These are phyloP conservation scores for Cephus nigrinus DNA, from an alignment of 2,888 invertebrate species.

Conservation along the genomic window DNA sequence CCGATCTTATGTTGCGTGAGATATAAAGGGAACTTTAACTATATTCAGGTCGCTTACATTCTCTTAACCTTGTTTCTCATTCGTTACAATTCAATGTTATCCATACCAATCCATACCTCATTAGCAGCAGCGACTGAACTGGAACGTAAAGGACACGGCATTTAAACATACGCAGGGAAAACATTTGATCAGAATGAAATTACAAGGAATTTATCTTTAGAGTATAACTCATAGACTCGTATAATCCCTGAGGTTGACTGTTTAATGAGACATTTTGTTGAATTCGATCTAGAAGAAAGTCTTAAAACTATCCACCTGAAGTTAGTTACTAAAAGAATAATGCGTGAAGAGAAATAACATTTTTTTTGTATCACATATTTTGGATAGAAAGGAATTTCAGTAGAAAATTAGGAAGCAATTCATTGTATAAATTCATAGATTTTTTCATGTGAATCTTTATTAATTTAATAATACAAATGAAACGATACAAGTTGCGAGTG, in stretches of 20 bases:
- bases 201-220: not conserved
- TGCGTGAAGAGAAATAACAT: not conserved
- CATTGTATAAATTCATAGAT: not conserved
- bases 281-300: not conserved
- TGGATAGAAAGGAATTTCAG: not conserved
- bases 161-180: constrained; percentile 31
- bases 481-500: not conserved
- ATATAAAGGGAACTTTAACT: not conserved
- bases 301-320: not conserved
- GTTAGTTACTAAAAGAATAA: not conserved
- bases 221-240: not conserved
- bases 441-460: not conserved
- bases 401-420: not conserved
- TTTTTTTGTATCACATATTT: not conserved
- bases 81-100: not conserved
- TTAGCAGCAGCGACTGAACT: constrained; percentile 31
- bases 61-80: not conserved
- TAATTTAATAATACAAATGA: not conserved
- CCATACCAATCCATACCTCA: constrained; percentile 44
- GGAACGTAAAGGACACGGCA: constrained; percentile 32
- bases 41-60: not conserved
- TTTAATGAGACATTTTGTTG: not conserved
- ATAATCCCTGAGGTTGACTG: not conserved
- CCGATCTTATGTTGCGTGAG: not conserved
- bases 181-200: constrained; percentile 32